Percentiles rank a stretch among this genome's conserved stretches.
Evolutionary conservation across 2,888 invertebrate species (phyloP).

Genomic region (Fissipunctia ypsillon): DNA sequence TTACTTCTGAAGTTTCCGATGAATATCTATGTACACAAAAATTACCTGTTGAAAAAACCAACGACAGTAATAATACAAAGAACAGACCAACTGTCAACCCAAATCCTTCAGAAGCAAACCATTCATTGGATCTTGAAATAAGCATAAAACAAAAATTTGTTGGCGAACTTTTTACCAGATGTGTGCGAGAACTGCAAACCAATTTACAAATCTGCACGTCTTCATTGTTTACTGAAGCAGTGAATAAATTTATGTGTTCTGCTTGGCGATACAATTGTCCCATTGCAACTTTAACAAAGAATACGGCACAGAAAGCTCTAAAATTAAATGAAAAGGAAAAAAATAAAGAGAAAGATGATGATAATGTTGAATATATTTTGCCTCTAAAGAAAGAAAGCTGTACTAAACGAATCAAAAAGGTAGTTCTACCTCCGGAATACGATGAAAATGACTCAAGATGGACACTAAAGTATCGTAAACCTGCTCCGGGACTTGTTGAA

Average conservation of each 20-base stretch:
- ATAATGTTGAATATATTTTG: not conserved
- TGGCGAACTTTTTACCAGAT: not conserved
- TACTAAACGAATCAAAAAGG: not conserved
- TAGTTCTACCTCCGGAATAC: not conserved
- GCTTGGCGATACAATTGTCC: not conserved
- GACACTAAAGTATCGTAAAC: constrained; percentile 15
- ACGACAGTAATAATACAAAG: not conserved
- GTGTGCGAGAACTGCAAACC: not conserved
- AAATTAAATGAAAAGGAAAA: not conserved
- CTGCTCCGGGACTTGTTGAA: not conserved
- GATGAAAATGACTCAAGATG: constrained; percentile 15
- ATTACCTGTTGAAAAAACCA: not conserved
- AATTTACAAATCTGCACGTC: not conserved
- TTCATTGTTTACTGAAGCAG: not conserved
- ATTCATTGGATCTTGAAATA: not conserved
- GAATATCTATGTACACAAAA: not conserved
- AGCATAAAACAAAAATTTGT: not conserved
- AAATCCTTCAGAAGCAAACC: not conserved
- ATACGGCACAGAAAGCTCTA: not conserved
- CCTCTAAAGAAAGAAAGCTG: not conserved
- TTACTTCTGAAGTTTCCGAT: not conserved
- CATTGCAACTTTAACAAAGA: not conserved
- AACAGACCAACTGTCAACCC: not conserved
- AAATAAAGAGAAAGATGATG: not conserved
- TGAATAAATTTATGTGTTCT: not conserved